Conservation (phyloP, 1,140 invertebrate species). For the Ceratoteleas bidentatus region DNA sequence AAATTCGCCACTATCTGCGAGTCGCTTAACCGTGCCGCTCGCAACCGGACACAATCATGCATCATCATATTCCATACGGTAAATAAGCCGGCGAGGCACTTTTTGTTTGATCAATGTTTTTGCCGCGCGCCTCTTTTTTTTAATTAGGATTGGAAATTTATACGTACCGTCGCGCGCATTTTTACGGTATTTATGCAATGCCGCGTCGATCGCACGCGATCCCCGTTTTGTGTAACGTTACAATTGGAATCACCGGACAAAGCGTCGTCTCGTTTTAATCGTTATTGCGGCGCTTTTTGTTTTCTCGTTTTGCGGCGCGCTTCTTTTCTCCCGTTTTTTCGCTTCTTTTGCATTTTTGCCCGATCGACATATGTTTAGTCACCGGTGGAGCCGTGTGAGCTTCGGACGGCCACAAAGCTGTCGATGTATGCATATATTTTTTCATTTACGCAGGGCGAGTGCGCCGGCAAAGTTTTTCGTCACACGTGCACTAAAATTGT, state of each 20-base stretch:
- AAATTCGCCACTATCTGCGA: slow-evolving; percentile 32
- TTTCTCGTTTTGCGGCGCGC: background rate
- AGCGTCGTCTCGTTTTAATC: slow-evolving; percentile 15
- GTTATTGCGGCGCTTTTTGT: slow-evolving; percentile 13
- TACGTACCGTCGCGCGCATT: slow-evolving; percentile 4
- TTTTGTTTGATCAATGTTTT: slow-evolving; percentile 18
- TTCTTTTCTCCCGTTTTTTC: slow-evolving; percentile 9
- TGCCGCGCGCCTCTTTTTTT: slow-evolving; percentile 4
- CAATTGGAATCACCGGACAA: slow-evolving; percentile 30
- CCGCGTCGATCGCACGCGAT: slow-evolving; percentile 17
- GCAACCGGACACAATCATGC: slow-evolving; percentile 34
- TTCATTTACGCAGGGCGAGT: no score
- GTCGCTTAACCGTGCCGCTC: slow-evolving; percentile 1
- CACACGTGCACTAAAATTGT: no score
- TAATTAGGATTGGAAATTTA: slow-evolving; percentile 30
- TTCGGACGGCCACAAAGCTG: no score
- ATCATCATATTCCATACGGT: slow-evolving; percentile 32
- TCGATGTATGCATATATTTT: no score
- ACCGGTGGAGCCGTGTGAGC: background rate
- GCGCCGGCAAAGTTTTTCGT: no score
- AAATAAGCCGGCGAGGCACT: slow-evolving; percentile 27
- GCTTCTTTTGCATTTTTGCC: no score
- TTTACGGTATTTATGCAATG: slow-evolving; percentile 31
- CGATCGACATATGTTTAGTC: slow-evolving; percentile 15
- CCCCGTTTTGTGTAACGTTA: slow-evolving; percentile 20